phyloP scores from a whole-genome alignment of 2,113 vertebrate species.

The Festucalex cinctus region DNA sequence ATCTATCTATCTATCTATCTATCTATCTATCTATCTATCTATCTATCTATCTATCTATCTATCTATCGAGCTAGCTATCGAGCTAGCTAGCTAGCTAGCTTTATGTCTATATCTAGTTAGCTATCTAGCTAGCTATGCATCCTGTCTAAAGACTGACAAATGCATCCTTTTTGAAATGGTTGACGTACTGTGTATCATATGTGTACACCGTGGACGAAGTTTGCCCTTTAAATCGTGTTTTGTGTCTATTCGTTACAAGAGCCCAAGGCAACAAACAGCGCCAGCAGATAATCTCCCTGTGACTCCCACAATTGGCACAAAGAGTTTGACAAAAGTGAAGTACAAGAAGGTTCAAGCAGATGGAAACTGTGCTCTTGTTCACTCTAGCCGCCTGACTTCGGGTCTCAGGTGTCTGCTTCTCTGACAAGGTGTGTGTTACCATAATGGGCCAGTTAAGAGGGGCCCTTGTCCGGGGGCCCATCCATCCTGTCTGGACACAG shows the following conservation, averaged over 20 bases:
- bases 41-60: not conserved
- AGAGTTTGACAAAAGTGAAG: constrained; percentile 69
- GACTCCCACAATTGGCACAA: constrained; percentile 70
- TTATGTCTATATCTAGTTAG: no score
- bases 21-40: not conserved
- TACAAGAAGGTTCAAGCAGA: constrained; percentile 52
- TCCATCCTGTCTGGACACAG: constrained; percentile 70
- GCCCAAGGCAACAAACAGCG: constrained; percentile 51
- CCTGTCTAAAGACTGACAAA: no score
- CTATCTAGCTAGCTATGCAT: no score
- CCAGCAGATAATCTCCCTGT: constrained; percentile 61
- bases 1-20: no score
- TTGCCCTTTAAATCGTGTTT: constrained; percentile 22
- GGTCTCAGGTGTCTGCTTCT: constrained; percentile 70
- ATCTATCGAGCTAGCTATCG: no score
- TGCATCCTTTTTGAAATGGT: no score
- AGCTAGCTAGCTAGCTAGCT: no score
- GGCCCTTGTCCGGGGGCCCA: constrained; percentile 64
- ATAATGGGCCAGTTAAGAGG: constrained; percentile 71
- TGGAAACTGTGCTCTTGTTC: constrained; percentile 37
- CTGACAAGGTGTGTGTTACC: constrained; percentile 70
- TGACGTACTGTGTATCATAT: constrained; percentile 23
- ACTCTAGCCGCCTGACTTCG: constrained; percentile 52
- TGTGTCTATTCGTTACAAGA: constrained; percentile 61
- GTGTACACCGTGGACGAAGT: constrained; percentile 12